Conservation (phyloP, 37 sponge, comb jelly and placozoan genomes). For the Amphimedon queenslandica region DNA sequence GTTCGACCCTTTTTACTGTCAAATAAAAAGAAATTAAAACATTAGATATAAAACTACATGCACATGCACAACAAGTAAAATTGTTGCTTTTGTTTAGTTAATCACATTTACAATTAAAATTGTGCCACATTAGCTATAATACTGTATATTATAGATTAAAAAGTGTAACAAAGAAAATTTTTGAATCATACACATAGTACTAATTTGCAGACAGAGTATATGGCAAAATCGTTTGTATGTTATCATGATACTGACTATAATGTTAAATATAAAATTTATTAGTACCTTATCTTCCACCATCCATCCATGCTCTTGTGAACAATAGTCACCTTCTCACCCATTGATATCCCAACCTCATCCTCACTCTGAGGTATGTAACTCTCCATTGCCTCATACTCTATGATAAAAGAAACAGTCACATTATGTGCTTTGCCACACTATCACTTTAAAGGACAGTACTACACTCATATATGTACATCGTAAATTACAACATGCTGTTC, state of each 20-base stretch:
- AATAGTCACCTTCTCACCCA: slow-evolving; percentile 56
- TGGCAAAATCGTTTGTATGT: too few relatives aligned
- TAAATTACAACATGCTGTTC: not conserved
- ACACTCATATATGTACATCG: not conserved
- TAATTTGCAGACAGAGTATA: too few relatives aligned
- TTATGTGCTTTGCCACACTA: not conserved
- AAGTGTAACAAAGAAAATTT: too few relatives aligned
- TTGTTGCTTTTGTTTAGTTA: too few relatives aligned
- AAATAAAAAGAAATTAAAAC: not conserved
- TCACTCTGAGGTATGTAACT: slow-evolving; percentile 52
- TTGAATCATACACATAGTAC: too few relatives aligned
- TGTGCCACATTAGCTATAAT: too few relatives aligned
- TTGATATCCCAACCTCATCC: slow-evolving; percentile 66
- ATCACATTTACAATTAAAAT: too few relatives aligned
- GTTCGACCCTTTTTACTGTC: slow-evolving; percentile 16
- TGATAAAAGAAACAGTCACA: not conserved
- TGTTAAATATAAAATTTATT: too few relatives aligned
- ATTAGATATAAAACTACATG: not conserved
- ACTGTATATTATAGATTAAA: too few relatives aligned
- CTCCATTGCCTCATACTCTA: slow-evolving; percentile 72
- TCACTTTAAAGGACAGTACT: not conserved
- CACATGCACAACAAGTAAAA: too few relatives aligned
- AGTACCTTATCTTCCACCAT: slow-evolving; percentile 83
- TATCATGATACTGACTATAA: too few relatives aligned
- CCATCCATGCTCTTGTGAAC: slow-evolving; percentile 74